A percentile compares a stretch with the other conserved stretches of the same genome.
Evolutionary conservation across 2,888 invertebrate species (phyloP).

Genomic region (Mesochorus sp.): DNA sequence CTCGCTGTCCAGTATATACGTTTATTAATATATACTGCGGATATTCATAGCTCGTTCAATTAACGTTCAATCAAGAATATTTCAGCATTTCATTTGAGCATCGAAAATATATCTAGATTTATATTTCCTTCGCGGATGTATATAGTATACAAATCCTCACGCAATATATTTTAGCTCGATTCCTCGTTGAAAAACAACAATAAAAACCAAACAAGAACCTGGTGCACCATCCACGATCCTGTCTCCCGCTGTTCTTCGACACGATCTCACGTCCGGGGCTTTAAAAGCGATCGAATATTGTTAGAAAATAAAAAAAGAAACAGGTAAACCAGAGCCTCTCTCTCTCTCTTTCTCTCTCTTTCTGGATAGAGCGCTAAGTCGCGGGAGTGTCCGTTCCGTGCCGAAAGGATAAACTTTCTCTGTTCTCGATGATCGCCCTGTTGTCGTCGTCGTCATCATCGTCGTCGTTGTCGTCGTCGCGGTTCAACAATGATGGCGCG

Average conservation of each 20-base stretch:
- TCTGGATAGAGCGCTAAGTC: not conserved
- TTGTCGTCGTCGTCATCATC: constrained; percentile 15
- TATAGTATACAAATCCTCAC: too few species aligned
- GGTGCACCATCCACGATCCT: not conserved
- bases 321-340: constrained; percentile 1
- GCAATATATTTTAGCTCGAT: constrained; percentile 2
- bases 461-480: not conserved
- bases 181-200: not conserved
- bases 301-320: constrained; percentile 13
- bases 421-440: constrained; percentile 47
- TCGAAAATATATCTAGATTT: too few species aligned
- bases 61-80: too few species aligned
- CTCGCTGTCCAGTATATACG: constrained; percentile 24
- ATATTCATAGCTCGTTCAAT: too few species aligned
- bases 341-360: constrained; percentile 6
- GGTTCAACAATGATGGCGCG: constrained; percentile 31
- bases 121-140: too few species aligned
- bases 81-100: too few species aligned
- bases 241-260: constrained; percentile 43
- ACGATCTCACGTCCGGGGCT: constrained; percentile 49
- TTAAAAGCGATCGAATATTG: constrained; percentile 37
- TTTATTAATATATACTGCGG: too few species aligned
- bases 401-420: constrained; percentile 61
- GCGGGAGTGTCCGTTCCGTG: constrained; percentile 42
- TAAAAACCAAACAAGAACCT: too few species aligned